Evolutionary conservation across 2,113 vertebrate species (phyloP), one percentile per base, ranked within the genome.

Genomic region (Calidris pugnax): DNA sequence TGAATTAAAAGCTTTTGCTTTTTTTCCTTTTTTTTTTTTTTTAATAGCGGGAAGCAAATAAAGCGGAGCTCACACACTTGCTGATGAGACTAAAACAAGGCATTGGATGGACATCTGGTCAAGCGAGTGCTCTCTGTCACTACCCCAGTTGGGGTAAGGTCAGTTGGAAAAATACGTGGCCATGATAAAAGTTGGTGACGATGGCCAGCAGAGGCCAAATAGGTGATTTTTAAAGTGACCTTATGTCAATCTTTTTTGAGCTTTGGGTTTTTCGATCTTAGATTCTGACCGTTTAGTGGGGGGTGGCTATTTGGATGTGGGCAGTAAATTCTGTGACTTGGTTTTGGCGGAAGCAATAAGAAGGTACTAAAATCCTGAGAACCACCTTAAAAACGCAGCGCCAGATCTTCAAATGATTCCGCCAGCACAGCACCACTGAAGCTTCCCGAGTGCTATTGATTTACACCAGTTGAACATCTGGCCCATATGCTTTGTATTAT

Each of bases 391-490:
- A 85, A 94, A 48, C 10, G 2, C 80, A 69, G 67, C 5, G 1
- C 41, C 28, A 79, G 83, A 67, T 69, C 89, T 79, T 87, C 76
- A 37, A 32, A 37, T 76, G 71, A 62, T 73, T 76, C 32, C 2
- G 6, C 69, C 83, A 78, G 88, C 73, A 26, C 51, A 68, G 93
- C 92, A 68, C 90, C 83, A 63, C 73, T 82, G 94, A 48, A 93
- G 80, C 92, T 90, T 88, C 84, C 62, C 1, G 0, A 87, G 84
- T 91, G 84, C 95, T 95, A 1, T 90, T 95, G 94, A 96, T 97
- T 95, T 96, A 96, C 94, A 96, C 92, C 91, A 92, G 84, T 66
- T 76, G 86, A 97, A 96, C 95, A 97, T 93, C 94, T 97, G 96
- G 92, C 97, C 92, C 95, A 85, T 94, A 90, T 95, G 91, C 90